Percentiles rank a stretch among this genome's conserved stretches.
phyloP scores from a whole-genome alignment of 2,888 invertebrate species.

The Catocala sponsa region DNA sequence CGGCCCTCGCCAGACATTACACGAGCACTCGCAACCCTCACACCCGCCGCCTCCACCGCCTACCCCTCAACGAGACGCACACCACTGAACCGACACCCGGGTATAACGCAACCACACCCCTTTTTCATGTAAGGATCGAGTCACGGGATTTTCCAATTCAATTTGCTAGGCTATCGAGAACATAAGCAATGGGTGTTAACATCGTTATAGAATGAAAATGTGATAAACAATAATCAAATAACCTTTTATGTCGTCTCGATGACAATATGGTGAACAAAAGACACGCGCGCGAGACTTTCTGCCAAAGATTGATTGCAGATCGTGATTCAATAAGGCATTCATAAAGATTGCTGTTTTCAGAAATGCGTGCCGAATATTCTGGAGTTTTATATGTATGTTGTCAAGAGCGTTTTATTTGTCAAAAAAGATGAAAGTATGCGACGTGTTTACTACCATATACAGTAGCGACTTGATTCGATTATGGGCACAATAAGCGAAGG shows the following conservation, averaged over 20 bases:
- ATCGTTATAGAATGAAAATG: slow-evolving; percentile 49
- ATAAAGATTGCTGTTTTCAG: slow-evolving; percentile 45
- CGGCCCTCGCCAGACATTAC: slow-evolving; percentile 76
- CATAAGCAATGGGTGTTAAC: slow-evolving; percentile 49
- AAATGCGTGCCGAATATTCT: slow-evolving; percentile 53
- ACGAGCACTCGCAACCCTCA: slow-evolving; percentile 73
- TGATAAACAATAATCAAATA: slow-evolving; percentile 32
- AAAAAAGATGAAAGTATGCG: slow-evolving; percentile 74
- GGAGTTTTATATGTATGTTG: slow-evolving; percentile 60
- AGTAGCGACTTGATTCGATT: slow-evolving; percentile 82
- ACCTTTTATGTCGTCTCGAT: slow-evolving; percentile 8
- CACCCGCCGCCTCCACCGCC: slow-evolving; percentile 62
- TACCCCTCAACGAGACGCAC: slow-evolving; percentile 66
- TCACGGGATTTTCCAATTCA: slow-evolving; percentile 87
- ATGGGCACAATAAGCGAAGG: slow-evolving; percentile 84
- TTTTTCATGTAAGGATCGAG: slow-evolving; percentile 78
- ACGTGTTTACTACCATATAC: slow-evolving; percentile 79
- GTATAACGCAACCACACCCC: slow-evolving; percentile 84
- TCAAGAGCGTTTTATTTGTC: slow-evolving; percentile 70
- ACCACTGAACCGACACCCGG: slow-evolving; percentile 68
- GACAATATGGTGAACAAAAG: slow-evolving; percentile 23
- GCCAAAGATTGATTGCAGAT: slow-evolving; percentile 44
- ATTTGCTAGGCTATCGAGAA: slow-evolving; percentile 74
- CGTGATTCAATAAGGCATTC: slow-evolving; percentile 32
- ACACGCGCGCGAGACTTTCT: slow-evolving; percentile 25